Base-by-base conservation (phyloP, 1,140 invertebrate species). In the Druon quercuslanigerum region DNA sequence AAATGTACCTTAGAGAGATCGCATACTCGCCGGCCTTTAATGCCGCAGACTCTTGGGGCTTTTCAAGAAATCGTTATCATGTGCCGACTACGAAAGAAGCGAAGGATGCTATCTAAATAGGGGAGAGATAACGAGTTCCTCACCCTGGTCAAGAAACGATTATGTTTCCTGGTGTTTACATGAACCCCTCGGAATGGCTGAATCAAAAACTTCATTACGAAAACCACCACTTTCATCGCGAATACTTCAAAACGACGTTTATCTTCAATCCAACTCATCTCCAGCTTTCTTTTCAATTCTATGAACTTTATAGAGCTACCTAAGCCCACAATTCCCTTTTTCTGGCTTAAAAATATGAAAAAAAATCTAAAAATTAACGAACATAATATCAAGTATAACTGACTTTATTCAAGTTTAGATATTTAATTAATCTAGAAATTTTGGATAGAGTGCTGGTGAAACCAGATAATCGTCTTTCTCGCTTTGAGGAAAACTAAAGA, bases 121-220 rank as follows among this genome's bases (percentile, higher is more conserved):
- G 74, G 74, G 74, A 74, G 54, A 75, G 40, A 75, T 75, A 75
- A 75, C 70, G 74, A 75, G 74, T 75, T 75, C 74, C 56, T 50
- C 46, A 25, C 57, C 73, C 25, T 33, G 46, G 74, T 75, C 70
- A 51, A 66, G 74, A 51, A 52, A 60, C 60, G 74, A 75, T 75
- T 75, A 75, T 75, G 74, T 66, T 75, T 75, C 70, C 50, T 66
- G 14, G 74, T 75, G 70, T 75, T 75, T 75, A 66, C 60, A 66
- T n/a, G 60, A 33, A 40, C 74, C 60, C 74, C n/a, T 51, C 25
- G 57, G 74, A 75, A 19, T 50, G 17, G 73, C 50, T 70, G 57
- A 60, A 60, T 60, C 57, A 60, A 60, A 60, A 60, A 60, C 57
- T 60, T 60, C 25, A 60, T 60, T 60, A 40, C 20, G 0, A 33